Evolutionary conservation across 2,113 vertebrate genomes (phyloP).

Genomic region (Boulengeromyrus knoepffleri): DNA sequence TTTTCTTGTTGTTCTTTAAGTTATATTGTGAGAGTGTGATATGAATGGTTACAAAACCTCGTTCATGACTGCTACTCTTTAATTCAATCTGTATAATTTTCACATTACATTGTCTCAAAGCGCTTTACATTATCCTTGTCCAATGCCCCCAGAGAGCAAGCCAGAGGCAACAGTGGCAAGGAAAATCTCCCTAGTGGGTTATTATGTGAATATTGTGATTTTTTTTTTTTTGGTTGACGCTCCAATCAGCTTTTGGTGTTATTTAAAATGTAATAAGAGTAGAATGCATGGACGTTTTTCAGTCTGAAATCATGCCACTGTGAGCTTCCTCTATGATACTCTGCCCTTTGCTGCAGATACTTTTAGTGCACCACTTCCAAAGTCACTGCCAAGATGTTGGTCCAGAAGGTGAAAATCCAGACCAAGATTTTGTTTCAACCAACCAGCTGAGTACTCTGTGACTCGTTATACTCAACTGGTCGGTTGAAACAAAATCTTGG

Average conservation of each 20-base stretch:
- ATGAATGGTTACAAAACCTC: not conserved
- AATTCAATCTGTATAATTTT: not conserved
- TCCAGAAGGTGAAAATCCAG: not conserved
- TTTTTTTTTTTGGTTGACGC: not conserved
- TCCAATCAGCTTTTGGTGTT: not conserved
- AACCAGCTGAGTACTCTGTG: not conserved
- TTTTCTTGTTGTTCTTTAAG: not conserved
- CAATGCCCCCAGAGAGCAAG: not conserved
- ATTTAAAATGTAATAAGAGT: not conserved
- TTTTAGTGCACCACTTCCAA: not conserved
- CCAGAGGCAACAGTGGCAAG: not conserved
- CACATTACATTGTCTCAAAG: not conserved
- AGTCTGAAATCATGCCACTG: not conserved
- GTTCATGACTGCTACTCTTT: not conserved
- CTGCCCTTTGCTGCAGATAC: not conserved
- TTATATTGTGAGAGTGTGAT: not conserved
- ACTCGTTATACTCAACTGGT: not conserved
- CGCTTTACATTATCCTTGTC: not conserved
- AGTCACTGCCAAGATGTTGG: not conserved
- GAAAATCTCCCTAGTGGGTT: not conserved
- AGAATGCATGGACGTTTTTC: not conserved
- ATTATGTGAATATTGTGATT: not conserved
- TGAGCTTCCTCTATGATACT: not conserved
- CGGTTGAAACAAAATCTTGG: not conserved
- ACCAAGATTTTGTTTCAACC: not conserved